Evolutionary conservation across 2,888 invertebrate species (phyloP), one percentile per base, ranked within the genome.

Genomic region (Eupithecia subumbrata): DNA sequence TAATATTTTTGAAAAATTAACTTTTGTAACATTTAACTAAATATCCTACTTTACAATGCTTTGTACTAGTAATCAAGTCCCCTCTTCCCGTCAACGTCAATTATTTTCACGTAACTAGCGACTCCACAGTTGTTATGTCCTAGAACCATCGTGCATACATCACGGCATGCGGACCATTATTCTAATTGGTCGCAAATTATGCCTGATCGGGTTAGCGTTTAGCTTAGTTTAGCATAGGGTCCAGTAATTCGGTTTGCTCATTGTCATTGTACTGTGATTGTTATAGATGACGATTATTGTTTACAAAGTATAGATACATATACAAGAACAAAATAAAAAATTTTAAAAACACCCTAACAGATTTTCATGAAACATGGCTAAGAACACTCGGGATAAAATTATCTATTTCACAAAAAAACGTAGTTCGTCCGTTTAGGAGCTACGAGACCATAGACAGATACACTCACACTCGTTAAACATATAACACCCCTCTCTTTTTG

Each of bases 151-250:
- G 89, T 91, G 92, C 93, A 94, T 94, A 92, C 94, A 92, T 95
- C 95, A 94, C 93, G 83, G 88, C 83, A 85, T 85, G 87, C 85
- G 84, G 89, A 89, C 94, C 95, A 95, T 95, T 95, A 95, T 94
- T 94, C 94, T 95, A 95, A 95, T 95, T 95, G 95, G 92, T 93
- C 95, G 91, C 95, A 94, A 95, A 94, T 95, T 94, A 94, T 92
- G 93, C 90, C 91, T 92, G 94, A 95, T 94, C 94, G 94, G 95
- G 94, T 94, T 94, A 94, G 91, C 91, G 88, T 90, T 91, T 91
- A 92, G 93, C 89, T 91, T 88, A 89, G 92, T 90, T 91, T 90
- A 88, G 91, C 88, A 78, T 75, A 87, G 85, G 88, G 81, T 74
- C 81, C 76, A 80, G 84, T 91, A 92, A 93, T 91, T 90, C 89